Evolutionary conservation across 2,888 invertebrate species (phyloP), one percentile per base, ranked within the genome.

Genomic region (Chrysotoxum bicinctum): DNA sequence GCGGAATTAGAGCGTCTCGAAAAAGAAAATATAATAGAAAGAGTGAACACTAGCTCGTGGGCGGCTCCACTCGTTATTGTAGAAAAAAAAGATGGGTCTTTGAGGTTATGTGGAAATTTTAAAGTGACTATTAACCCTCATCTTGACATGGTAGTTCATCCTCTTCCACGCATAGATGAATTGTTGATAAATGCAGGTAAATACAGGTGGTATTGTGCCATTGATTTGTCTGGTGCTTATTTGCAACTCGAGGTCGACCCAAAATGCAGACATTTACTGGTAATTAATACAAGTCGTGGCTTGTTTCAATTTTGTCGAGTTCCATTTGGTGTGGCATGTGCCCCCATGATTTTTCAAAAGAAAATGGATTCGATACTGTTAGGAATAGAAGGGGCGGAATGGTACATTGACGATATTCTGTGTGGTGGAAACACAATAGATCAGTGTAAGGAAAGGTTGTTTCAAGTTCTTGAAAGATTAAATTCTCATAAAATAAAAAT

Each of bases 41-140:
- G 10, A 0, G 64, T 45, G 66, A 72, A 70, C 12, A 58, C 50
- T 7, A 52, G 72, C 37, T 21, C 50, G 12, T 50, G 50, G 50
- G 58, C 69, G 43, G 68, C 74, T 35, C 58, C 64, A 12, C 8
- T 81, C n/a, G 70, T 70, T 2, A 19, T 54, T 8, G 69, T 60
- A 7, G 62, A 58, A 40, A 76, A 79, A 58, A 48, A 64, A 52
- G 75, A 70, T 35, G 70, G 66, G 6, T 69, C 64, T 14, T 40
- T 79, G n/a, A 35, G 84, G 19, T 32, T 84, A 26, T 79, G 75
- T 54, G 75, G 84, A 2, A 72, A 79, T 52, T 79, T 74, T 37
- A 86, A 86, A 37, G 58, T 68, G 14, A 83, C 69, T 4, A 62
- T 76, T n/a, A 70, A 70, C 48, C 75, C 74, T 7, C 37, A 52